Conservation (phyloP, 1,140 invertebrate species). For the Aradophagus sp. region DNA sequence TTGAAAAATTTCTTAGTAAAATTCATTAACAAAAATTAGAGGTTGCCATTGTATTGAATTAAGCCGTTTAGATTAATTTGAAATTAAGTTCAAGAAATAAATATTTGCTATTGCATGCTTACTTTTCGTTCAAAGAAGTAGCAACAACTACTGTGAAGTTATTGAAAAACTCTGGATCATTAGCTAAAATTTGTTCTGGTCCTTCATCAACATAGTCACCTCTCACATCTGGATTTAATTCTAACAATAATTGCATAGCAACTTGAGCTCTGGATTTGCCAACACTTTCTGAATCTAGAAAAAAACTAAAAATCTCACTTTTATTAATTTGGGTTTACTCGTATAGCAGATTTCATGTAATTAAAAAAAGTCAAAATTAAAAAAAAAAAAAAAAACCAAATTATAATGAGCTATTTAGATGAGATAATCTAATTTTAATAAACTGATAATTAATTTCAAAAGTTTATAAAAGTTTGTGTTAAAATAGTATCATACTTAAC, state of each 20-base stretch:
- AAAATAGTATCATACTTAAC: conserved; percentile 91
- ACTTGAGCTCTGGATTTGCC: conserved; percentile 90
- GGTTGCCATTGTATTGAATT: too few species aligned
- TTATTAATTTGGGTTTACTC: background rate
- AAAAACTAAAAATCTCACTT: conserved; percentile 84
- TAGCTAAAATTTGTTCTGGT: conserved; percentile 86
- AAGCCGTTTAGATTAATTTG: too few species aligned
- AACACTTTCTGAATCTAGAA: conserved; percentile 85
- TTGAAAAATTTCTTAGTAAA: too few species aligned
- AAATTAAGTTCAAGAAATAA: too few species aligned
- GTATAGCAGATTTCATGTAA: too few species aligned
- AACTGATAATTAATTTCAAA: too few species aligned
- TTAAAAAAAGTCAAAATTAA: too few species aligned
- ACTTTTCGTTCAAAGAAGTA: conserved; percentile 89
- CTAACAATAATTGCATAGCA: conserved; percentile 86
- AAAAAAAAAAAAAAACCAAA: too few species aligned
- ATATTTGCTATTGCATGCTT: conserved; percentile 44
- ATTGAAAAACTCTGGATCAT: conserved; percentile 92
- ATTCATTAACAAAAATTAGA: too few species aligned
- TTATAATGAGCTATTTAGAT: too few species aligned
- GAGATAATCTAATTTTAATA: too few species aligned
- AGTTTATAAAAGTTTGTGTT: too few species aligned
- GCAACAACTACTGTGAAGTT: conserved; percentile 92
- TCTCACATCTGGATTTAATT: conserved; percentile 94
- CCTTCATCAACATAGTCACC: conserved; percentile 95